phyloP scores from a whole-genome alignment of 2,797 vertebrate genomes.

The Hippopotamyrus pictus region DNA sequence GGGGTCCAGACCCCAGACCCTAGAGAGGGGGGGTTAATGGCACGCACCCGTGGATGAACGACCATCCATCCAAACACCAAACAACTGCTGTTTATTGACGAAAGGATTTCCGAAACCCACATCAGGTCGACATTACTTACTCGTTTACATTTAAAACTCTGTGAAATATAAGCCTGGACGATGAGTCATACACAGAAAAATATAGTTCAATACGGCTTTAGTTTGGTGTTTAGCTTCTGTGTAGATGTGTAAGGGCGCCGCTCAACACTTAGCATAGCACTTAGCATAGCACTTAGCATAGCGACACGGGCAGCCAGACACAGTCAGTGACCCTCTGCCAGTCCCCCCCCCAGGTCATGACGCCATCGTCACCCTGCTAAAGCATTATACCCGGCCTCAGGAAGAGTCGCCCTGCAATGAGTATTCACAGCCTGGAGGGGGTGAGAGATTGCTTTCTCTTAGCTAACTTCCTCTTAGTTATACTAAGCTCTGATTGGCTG shows the following conservation, averaged over 20 bases:
- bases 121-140: neutral
- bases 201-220: neutral
- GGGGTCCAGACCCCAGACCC: neutral
- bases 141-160: neutral
- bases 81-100: neutral
- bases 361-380: slow-evolving; percentile 88
- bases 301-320: neutral
- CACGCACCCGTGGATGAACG: neutral
- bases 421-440: slow-evolving; percentile 92
- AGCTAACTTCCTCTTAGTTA: neutral
- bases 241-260: neutral
- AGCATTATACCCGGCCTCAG: slow-evolving; percentile 87
- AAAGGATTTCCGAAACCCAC: neutral
- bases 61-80: neutral
- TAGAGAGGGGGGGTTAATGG: neutral
- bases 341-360: slow-evolving; percentile 70
- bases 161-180: neutral
- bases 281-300: neutral
- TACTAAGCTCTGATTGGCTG: neutral
- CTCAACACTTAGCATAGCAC: neutral
- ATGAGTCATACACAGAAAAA: neutral
- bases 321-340: neutral
- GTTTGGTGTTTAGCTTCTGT: neutral
- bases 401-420: slow-evolving; percentile 90
- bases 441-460: slow-evolving; percentile 50